Base-by-base conservation (phyloP, 1,140 invertebrate species). In the Brachionus manjavacas region DNA sequence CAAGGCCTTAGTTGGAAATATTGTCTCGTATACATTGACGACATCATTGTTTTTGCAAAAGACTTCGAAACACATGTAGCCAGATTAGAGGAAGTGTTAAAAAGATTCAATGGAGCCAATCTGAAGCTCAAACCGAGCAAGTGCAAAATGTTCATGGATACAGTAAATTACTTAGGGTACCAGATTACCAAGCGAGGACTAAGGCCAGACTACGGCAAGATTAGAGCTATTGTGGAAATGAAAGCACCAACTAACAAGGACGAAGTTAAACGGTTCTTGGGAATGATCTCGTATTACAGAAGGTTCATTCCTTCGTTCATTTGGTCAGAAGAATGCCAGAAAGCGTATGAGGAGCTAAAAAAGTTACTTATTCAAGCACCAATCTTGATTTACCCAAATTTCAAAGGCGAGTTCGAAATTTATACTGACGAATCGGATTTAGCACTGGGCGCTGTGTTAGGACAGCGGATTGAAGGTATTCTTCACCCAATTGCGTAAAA, bases 301-400 rank as follows among this genome's bases (percentile, higher is more conserved):
- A 87, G 28, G 2, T 23, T 25, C 28, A 9, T 85, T 88, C 87
- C 68, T 46, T 4, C 89, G 87, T 88, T 74, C 28, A 23, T 49
- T 85, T 90, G 87, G 89, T 72, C 28, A 20, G 55, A 85, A 25
- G 85, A 86, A 66, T 86, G 86, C 25, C 64, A 88, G 16, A 70
- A 78, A 25, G 86, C 87, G 16, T 90, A 90, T 86, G 52, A 86
- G 1, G 52, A 43, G 31, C 28, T 89, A 0, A 89, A 90, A 66
- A 55, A 84, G 2, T 83, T 83, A 7, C 66, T 90, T 16, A 31
- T 35, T n/a, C n/a, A 28, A 0, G 14, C 41, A 23, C 1, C 28
- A 28, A 28, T 28, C 28, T 28, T 28, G 28, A 28, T 28, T 28
- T 28, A 28, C 28, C 28, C 28, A 28, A 28, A 28, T 28, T 28